These are phyloP conservation scores for Vollenhovia emeryi DNA, from an alignment of 1,140 invertebrate genomes.

Conservation along the genomic window DNA sequence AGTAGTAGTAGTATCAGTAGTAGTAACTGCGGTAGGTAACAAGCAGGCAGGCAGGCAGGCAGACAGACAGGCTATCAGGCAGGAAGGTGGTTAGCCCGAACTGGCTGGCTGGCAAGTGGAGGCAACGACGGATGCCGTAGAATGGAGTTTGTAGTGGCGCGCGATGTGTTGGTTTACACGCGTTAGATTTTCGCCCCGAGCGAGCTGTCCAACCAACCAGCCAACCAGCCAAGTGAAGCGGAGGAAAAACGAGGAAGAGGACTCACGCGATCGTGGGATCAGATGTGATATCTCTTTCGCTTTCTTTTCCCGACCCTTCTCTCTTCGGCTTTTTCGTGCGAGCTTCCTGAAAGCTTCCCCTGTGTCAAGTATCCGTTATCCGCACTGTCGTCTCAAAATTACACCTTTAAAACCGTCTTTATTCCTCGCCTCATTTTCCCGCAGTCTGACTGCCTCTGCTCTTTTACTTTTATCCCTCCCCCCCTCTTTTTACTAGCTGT, in stretches of 20 bases:
- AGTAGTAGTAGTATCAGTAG: conserved; percentile 28
- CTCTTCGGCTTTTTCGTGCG: not conserved
- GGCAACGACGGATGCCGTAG: conserved; percentile 42
- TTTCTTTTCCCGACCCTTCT: not conserved
- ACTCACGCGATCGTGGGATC: conserved; percentile 59
- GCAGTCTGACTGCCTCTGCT: not conserved
- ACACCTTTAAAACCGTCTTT: conserved; percentile 63
- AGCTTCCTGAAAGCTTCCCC: conserved; percentile 1
- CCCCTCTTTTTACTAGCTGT: not conserved
- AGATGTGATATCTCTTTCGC: conserved; percentile 71
- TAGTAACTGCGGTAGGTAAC: conserved; percentile 44
- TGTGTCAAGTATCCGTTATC: conserved; percentile 35
- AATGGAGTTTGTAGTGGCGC: conserved; percentile 64
- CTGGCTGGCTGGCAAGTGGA: conserved; percentile 19
- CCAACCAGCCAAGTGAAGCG: conserved; percentile 41
- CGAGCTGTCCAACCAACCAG: conserved; percentile 62
- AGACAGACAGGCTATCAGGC: conserved; percentile 50
- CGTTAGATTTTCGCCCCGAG: conserved; percentile 70
- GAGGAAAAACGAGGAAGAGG: conserved; percentile 54
- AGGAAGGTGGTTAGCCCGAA: conserved; percentile 52
- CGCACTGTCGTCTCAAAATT: conserved; percentile 10
- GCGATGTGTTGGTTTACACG: conserved; percentile 66
- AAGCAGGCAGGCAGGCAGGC: conserved; percentile 8
- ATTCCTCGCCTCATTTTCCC: conserved; percentile 41
- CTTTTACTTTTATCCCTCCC: conserved; percentile 27